Percentiles rank a stretch among this genome's conserved stretches.
Evolutionary conservation across 2,797 vertebrate genomes (phyloP).

Genomic region (Anisognathus igniventris): DNA sequence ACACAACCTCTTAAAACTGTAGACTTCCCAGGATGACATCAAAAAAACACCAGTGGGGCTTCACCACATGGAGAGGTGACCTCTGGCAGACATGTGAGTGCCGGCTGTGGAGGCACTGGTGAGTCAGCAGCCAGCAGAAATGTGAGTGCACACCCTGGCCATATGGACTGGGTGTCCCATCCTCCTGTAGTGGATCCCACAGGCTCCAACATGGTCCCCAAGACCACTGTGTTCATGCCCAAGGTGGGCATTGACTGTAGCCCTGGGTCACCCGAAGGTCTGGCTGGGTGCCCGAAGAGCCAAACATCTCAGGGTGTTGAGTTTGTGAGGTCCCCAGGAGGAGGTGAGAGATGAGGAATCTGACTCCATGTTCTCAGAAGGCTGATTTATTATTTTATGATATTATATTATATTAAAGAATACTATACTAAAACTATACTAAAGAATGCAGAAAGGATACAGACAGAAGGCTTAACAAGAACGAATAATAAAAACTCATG

Average conservation of each 20-base stretch:
- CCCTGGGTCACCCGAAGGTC: neutral
- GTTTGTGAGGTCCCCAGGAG: too few relatives aligned
- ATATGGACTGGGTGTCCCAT: neutral
- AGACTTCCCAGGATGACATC: neutral
- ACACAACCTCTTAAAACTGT: neutral
- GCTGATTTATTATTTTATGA: too few relatives aligned
- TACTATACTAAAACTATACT: too few relatives aligned
- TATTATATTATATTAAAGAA: too few relatives aligned
- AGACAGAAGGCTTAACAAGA: too few relatives aligned
- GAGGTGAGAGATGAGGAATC: too few relatives aligned
- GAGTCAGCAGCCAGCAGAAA: neutral
- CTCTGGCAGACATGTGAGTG: neutral
- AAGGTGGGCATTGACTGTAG: neutral
- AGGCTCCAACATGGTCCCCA: neutral
- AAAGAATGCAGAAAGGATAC: too few relatives aligned
- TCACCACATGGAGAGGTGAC: rapidly evolving
- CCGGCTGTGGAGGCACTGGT: neutral
- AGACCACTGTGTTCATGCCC: rapidly evolving
- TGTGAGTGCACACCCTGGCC: neutral
- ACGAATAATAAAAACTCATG: too few relatives aligned
- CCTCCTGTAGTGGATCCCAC: neutral
- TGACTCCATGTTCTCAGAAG: too few relatives aligned
- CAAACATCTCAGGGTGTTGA: neutral
- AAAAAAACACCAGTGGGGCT: neutral
- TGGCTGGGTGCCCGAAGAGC: rapidly evolving